Percentiles rank a stretch among this genome's conserved stretches.
Conservation (phyloP, 92 coral and sea anemone genomes). For the Porites evermanni region DNA sequence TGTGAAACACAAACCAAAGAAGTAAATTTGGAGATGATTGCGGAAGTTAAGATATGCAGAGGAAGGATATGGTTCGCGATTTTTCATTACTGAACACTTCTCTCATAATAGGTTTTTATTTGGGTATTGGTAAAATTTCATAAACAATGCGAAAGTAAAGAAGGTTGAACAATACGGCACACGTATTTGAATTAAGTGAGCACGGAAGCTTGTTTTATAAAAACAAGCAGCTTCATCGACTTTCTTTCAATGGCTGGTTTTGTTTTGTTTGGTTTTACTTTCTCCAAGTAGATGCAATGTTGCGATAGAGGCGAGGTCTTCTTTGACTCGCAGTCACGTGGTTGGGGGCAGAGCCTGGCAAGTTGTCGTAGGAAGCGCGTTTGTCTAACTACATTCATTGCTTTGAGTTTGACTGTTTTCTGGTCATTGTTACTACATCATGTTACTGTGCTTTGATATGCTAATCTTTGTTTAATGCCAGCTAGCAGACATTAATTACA, state of each 20-base stretch:
- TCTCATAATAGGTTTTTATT: constrained; percentile 71
- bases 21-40: constrained; percentile 89
- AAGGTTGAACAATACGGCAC: constrained; percentile 59
- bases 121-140: constrained; percentile 83
- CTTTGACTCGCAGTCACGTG: constrained; percentile 30
- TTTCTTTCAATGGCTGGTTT: constrained; percentile 49
- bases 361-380: constrained; percentile 21
- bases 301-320: constrained; percentile 1
- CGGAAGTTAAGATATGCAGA: constrained; percentile 82
- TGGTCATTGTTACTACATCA: constrained; percentile 59
- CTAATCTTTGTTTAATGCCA: constrained; percentile 78
- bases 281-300: constrained; percentile 6
- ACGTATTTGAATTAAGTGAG: constrained; percentile 54
- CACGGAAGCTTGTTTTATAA: constrained; percentile 72
- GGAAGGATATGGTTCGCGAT: constrained; percentile 60
- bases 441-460: constrained; percentile 72
- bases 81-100: constrained; percentile 82
- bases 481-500: constrained; percentile 79
- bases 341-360: background rate
- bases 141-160: constrained; percentile 77
- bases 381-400: constrained; percentile 35
- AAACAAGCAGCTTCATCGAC: constrained; percentile 59
- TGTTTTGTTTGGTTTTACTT: background rate
- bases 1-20: constrained; percentile 63
- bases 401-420: constrained; percentile 42